phyloP scores from a whole-genome alignment of 2,113 vertebrate species.

The Xiphophorus hellerii region DNA sequence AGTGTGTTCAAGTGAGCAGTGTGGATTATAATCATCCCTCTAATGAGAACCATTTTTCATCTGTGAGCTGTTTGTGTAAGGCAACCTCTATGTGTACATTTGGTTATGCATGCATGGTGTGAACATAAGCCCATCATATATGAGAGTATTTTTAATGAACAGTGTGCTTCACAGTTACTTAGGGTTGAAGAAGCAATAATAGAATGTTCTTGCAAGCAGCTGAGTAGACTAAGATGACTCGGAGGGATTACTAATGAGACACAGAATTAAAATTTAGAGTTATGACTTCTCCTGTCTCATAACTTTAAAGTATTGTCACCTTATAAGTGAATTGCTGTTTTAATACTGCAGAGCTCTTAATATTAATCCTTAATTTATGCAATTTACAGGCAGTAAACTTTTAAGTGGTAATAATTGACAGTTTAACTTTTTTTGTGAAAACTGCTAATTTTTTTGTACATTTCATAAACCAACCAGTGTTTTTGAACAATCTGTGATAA shows the following conservation, averaged over 20 bases:
- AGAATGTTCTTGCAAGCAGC: constrained; percentile 37
- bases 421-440: too few species aligned
- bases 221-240: constrained; percentile 41
- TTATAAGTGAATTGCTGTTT: background rate
- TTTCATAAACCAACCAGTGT: too few species aligned
- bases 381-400: too few species aligned
- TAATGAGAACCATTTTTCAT: constrained; percentile 58
- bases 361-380: too few species aligned
- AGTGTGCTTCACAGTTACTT: constrained; percentile 44
- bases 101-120: constrained; percentile 6
- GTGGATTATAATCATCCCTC: constrained; percentile 32
- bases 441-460: too few species aligned
- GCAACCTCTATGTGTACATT: constrained; percentile 19
- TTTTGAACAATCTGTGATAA: too few species aligned
- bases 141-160: constrained; percentile 41
- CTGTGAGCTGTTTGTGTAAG: constrained; percentile 28
- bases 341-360: background rate
- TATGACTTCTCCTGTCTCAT: constrained; percentile 28
- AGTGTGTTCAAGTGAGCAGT: constrained; percentile 35
- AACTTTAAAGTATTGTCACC: background rate
- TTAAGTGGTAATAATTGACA: too few species aligned
- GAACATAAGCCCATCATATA: background rate
- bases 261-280: constrained; percentile 22
- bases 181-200: constrained; percentile 41
- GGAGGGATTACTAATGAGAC: constrained; percentile 55